Base-by-base conservation (phyloP, 2,113 vertebrate genomes). In the Lophius piscatorius region DNA sequence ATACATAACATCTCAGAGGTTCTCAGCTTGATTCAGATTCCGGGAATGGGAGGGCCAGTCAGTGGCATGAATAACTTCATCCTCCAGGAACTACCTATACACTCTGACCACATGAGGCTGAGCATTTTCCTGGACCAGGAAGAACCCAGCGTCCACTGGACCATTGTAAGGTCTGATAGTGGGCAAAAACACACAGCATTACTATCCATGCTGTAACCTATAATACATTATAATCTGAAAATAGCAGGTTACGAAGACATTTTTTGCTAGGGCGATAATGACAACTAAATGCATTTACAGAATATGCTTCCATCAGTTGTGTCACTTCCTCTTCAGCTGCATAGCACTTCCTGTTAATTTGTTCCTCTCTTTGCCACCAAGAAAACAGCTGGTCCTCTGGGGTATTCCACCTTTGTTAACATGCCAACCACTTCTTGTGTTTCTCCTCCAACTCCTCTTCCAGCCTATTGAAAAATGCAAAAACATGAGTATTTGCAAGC, bases 401-500 rank as follows among this genome's bases (percentile, higher is more conserved):
- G 28, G 62, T 76, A 65, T 87, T 38, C 12, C 84, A 87, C 70
- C 63, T 81, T 57, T n/a, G 83, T 81, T 89, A 84, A 76, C 84
- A 87, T 78, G 84, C 82, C 76, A 87, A 87, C 83, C 65, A 74
- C 40, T 22, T 81, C 52, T 79, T 57, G 24, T 93, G 91, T 88
- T 91, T 94, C 63, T 94, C 93, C 84, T 91, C 92, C 64, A 96
- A 82, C 61, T 93, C 90, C 70, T 69, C 92, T 2, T 63, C 90
- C 49, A 95, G 89, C 28, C 94, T 98, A 68, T 74, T 76, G 70
- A 76, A 28, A 31, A 85, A 78, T 78, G 22, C 45, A 38, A 74
- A 49, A 65, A 29, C 26, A 42, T 61, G 49, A 77, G 46, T 12
- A n/a, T 10, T 13, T 10, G 45, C 46, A 61, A 9, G 9, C 29